Evolutionary conservation across 2,888 invertebrate genomes (phyloP).

Genomic region (Onchidella celtica): DNA sequence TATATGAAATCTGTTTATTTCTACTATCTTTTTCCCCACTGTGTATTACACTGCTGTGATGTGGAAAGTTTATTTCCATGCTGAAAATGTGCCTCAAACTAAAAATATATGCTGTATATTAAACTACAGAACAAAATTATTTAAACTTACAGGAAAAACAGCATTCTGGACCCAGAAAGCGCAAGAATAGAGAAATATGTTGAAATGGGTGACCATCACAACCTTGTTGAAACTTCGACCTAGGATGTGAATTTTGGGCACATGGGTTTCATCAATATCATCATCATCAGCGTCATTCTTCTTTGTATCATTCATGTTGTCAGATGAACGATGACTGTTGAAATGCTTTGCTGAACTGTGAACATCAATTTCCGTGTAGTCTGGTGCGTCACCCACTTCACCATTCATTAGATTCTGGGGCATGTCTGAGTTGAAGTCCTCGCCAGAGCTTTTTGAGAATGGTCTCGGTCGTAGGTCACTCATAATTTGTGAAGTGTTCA

Average conservation of each 20-base stretch:
- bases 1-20: too few species aligned
- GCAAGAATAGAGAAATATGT: conserved; percentile 53
- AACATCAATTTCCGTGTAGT: conserved; percentile 22
- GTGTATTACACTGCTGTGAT: too few species aligned
- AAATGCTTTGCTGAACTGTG: too few species aligned
- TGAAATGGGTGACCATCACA: conserved; percentile 47
- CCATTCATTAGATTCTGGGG: neutral
- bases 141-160: conserved; percentile 45
- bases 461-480: neutral
- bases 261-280: neutral
- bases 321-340: too few species aligned
- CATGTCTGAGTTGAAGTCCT: neutral
- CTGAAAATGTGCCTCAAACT: too few species aligned
- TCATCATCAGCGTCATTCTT: neutral
- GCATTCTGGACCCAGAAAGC: conserved; percentile 54
- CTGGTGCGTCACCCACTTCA: neutral
- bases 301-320: too few species aligned
- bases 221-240: conserved; percentile 40
- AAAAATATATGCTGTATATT: too few species aligned
- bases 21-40: too few species aligned
- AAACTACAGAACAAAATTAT: too few species aligned
- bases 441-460: too few species aligned
- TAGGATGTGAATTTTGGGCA: neutral
- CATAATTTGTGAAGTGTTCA: neutral
- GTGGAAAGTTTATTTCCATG: too few species aligned